These are phyloP conservation scores for Cavia aperea DNA, from an alignment of 2,113 vertebrate genomes.

Conservation along the genomic window DNA sequence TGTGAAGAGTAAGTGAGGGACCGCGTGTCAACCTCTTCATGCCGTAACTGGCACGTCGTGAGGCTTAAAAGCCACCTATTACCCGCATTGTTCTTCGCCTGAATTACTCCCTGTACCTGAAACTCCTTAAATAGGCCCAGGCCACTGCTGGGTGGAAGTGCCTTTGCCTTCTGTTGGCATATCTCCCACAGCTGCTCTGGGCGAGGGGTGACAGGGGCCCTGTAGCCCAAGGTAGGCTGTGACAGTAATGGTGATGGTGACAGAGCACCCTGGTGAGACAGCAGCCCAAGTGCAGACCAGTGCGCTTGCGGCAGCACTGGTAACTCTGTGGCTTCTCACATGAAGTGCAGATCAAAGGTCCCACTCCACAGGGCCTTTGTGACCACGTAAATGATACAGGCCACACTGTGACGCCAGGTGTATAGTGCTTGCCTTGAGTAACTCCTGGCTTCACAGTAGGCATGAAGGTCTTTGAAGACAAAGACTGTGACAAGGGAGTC, in stretches of 20 bases:
- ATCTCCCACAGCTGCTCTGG: not conserved
- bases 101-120: not conserved
- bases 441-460: not conserved
- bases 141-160: not conserved
- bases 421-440: not conserved
- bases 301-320: rapidly evolving
- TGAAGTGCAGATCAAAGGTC: not conserved
- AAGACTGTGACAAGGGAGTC: not conserved
- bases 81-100: not conserved
- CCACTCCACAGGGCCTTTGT: not conserved
- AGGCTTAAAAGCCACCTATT: not conserved
- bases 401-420: not conserved
- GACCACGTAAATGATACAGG: not conserved
- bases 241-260: not conserved
- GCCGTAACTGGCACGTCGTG: not conserved
- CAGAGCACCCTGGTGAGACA: not conserved
- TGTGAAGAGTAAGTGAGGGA: not conserved
- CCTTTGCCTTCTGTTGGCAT: not conserved
- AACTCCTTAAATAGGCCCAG: not conserved
- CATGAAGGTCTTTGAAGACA: not conserved
- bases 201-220: not conserved
- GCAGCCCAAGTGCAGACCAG: not conserved
- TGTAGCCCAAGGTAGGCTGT: not conserved
- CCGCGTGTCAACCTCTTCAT: not conserved
- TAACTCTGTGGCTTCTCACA: not conserved